Percentiles rank a stretch among this genome's conserved stretches.
These are phyloP conservation scores for Drosophila pseudoananassae DNA, from an alignment of 1,140 invertebrate genomes.

Conservation along the genomic window DNA sequence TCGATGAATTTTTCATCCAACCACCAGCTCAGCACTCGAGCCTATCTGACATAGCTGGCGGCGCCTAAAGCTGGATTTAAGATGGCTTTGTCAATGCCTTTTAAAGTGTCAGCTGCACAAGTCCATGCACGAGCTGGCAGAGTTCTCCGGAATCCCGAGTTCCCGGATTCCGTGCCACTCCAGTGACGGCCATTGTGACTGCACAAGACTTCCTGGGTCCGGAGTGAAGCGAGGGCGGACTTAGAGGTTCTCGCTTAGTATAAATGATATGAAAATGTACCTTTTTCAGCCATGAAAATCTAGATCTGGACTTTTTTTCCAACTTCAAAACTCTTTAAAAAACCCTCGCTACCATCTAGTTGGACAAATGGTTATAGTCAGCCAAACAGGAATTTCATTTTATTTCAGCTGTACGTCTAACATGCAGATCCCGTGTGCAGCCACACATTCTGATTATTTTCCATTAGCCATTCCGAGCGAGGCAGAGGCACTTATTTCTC, in stretches of 20 bases:
- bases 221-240: slow-evolving; percentile 21
- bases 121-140: slow-evolving; percentile 37
- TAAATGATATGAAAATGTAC: too few relatives aligned
- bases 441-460: slow-evolving; percentile 50
- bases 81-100: slow-evolving; percentile 63
- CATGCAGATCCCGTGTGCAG: slow-evolving; percentile 36
- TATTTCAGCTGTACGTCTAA: slow-evolving; percentile 31
- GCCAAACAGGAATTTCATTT: slow-evolving; percentile 52
- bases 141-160: slow-evolving; percentile 7
- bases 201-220: slow-evolving; percentile 10
- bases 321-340: neutral
- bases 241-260: neutral
- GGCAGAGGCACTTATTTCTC: slow-evolving; percentile 11
- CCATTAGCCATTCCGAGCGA: slow-evolving; percentile 43
- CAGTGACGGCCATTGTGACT: slow-evolving; percentile 31
- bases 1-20: neutral
- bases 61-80: slow-evolving; percentile 69
- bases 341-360: slow-evolving; percentile 16
- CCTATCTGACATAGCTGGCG: slow-evolving; percentile 58
- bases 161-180: neutral
- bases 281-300: too few relatives aligned
- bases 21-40: neutral
- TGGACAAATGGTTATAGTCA: slow-evolving; percentile 39
- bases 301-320: neutral
- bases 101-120: slow-evolving; percentile 73